Evolutionary conservation across 2,888 invertebrate genomes (phyloP).

Genomic region (Troides oblongomaculatus): DNA sequence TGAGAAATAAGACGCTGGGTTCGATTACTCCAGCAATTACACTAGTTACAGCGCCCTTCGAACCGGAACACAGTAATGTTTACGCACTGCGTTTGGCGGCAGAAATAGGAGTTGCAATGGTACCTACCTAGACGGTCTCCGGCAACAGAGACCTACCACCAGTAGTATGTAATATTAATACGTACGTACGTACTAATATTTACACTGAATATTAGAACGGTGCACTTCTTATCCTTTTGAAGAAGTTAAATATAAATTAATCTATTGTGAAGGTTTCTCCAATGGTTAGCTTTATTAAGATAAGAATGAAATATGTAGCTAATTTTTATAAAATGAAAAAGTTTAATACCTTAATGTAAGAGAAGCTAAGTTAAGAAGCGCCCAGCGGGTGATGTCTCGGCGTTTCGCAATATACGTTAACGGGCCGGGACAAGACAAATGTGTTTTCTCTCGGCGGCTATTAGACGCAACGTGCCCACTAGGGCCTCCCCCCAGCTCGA

Average conservation of each 20-base stretch:
- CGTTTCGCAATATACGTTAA: slow-evolving; percentile 76
- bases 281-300: slow-evolving; percentile 11
- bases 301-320: slow-evolving; percentile 14
- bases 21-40: no score
- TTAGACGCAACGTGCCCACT: slow-evolving; percentile 54
- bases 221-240: not conserved
- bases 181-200: no score
- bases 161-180: no score
- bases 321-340: slow-evolving; percentile 34
- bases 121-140: no score
- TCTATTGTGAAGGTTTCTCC: not conserved
- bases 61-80: no score
- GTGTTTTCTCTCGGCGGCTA: slow-evolving; percentile 76
- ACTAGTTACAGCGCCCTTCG: no score
- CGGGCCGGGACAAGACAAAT: slow-evolving; percentile 78
- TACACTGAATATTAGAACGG: not conserved
- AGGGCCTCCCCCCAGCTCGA: slow-evolving; percentile 47
- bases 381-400: slow-evolving; percentile 67
- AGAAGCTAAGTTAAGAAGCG: slow-evolving; percentile 60
- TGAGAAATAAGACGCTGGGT: no score
- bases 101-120: no score
- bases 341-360: slow-evolving; percentile 45
- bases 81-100: no score
- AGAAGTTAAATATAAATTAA: slow-evolving; percentile 1
- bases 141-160: no score